Percentiles rank a stretch among this genome's conserved stretches.
Evolutionary conservation across 2,888 invertebrate genomes (phyloP).

Genomic region (Idaea dimidiata): DNA sequence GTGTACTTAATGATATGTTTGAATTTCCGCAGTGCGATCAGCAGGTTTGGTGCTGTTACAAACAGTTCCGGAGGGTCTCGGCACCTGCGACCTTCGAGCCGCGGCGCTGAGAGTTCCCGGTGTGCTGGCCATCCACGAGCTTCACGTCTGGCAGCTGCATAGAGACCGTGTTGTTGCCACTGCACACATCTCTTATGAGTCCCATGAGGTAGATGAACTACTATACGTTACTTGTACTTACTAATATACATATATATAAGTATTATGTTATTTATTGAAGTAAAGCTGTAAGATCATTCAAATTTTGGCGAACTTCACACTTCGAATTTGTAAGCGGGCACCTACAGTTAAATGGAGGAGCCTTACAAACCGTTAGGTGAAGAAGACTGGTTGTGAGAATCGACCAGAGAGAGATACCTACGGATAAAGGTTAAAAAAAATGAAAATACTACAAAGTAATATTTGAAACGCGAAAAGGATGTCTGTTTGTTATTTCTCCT

Average conservation of each 20-base stretch:
- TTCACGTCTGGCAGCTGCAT: slow-evolving; percentile 94
- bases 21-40: slow-evolving; percentile 86
- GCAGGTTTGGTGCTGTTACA: slow-evolving; percentile 93
- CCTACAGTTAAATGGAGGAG: too few species aligned
- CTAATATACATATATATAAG: too few species aligned
- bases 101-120: slow-evolving; percentile 70
- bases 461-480: too few species aligned
- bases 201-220: slow-evolving; percentile 52
- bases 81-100: slow-evolving; percentile 77
- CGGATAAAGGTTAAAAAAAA: too few species aligned
- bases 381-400: too few species aligned
- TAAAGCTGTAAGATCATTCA: neutral
- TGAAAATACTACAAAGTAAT: too few species aligned
- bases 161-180: slow-evolving; percentile 90
- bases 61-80: slow-evolving; percentile 94
- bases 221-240: too few species aligned
- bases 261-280: neutral
- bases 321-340: too few species aligned
- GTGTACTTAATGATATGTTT: slow-evolving; percentile 18
- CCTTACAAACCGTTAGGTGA: too few species aligned
- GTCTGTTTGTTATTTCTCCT: too few species aligned
- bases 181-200: slow-evolving; percentile 84
- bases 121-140: slow-evolving; percentile 86
- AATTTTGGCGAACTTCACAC: too few species aligned
- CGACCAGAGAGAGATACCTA: too few species aligned